Base-by-base conservation (phyloP, 2,113 vertebrate genomes). In the Semicossyphus pulcher region DNA sequence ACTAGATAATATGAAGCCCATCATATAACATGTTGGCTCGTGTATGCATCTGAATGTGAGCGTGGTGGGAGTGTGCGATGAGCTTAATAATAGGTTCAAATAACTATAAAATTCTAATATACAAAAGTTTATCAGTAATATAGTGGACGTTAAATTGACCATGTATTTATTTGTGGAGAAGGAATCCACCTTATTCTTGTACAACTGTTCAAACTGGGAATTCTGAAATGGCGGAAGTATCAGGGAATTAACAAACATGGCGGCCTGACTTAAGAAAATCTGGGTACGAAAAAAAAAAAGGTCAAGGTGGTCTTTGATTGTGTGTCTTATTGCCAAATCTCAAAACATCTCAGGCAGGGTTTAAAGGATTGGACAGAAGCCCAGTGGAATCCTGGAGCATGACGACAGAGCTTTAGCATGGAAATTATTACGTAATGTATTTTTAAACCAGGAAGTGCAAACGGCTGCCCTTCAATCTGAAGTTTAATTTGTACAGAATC, bases 1-100 rank as follows among this genome's bases (percentile, higher is more conserved):
- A 94, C 91, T 92, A 92, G 80, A 85, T 85, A 72, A 79, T 80
- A 86, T 78, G 54, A 92, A 76, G 78, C 56, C 21, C 34, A 72
- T 86, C 76, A 86, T 86, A 65, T 84, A 67, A 87, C 85, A 76
- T 81, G 83, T 89, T 71, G 77, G 60, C 39, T 59, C 70, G 76
- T 81, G 77, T 87, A 84, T 75, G 84, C 51, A 57, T 80, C 72
- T 76, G 71, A 82, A 65, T 82, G 75, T 85, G 66, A 79, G 70
- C 36, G 36, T 76, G 72, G 52, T 48, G 76, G 72, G 62, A 58
- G 70, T 23, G 39, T 82, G 62, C n/a, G 66, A 5, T 15, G 41
- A 74, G 59, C 52, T 79, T 67, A 44, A 56, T 44, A 67, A 77
- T 52, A 79, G 64, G 70, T 80, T 86, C 29, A 75, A 56, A 60